A percentile compares a stretch with the other conserved stretches of the same genome.
Conservation (phyloP, 2,113 vertebrate genomes). For the Suricata suricatta region DNA sequence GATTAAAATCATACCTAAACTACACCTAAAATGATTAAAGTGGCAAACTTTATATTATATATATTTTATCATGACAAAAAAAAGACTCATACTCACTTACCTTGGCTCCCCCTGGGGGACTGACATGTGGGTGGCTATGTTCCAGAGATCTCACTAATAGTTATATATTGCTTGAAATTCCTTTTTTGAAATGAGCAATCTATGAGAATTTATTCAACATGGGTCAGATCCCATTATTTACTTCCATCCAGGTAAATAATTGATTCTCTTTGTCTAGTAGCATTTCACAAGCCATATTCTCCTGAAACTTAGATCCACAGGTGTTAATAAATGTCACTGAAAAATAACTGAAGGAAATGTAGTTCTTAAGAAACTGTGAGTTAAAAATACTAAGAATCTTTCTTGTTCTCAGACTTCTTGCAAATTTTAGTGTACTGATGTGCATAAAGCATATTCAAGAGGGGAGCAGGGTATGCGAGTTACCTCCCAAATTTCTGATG, state of each 20-base stretch:
- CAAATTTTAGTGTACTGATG: neutral
- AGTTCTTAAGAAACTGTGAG: neutral
- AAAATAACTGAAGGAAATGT: neutral
- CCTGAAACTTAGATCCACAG: neutral
- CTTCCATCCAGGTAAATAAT: neutral
- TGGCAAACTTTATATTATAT: neutral
- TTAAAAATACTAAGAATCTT: neutral
- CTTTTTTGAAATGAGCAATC: neutral
- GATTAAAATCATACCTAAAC: neutral
- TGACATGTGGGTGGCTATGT: neutral
- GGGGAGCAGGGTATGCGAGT: neutral
- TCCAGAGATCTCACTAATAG: neutral
- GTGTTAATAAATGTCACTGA: neutral
- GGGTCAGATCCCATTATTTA: neutral
- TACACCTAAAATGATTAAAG: neutral
- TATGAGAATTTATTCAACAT: neutral
- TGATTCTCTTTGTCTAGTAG: neutral
- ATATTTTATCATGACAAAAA: neutral
- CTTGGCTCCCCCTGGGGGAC: neutral
- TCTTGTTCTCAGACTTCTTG: neutral
- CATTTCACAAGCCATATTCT: neutral
- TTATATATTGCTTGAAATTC: neutral
- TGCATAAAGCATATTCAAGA: neutral
- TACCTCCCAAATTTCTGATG: neutral
- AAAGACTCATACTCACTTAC: neutral